Evolutionary conservation across 2,797 vertebrate species (phyloP), one percentile per base, ranked within the genome.

Genomic region (Coilia nasus): DNA sequence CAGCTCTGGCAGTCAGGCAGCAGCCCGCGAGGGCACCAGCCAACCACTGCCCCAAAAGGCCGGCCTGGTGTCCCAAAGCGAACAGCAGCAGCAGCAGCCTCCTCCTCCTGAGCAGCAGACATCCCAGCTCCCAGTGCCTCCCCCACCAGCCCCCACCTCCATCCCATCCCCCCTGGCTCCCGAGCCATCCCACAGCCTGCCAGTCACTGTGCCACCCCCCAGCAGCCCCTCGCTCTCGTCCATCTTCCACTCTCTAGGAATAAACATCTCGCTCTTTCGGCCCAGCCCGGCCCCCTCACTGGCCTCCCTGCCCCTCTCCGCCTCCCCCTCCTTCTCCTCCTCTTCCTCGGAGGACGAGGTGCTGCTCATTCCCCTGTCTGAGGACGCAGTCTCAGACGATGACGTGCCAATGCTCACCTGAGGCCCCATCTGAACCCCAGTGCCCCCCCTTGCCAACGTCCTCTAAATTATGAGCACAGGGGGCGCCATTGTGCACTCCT

Each of bases 291-390:
- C 71, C 0, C 91, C 94, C 9, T 91, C 92, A 0, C 86, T 92
- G 83, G 85, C 91, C 47, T 91, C 86, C 71, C 93, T 94, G 91
- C 90, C 91, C 82, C 94, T 95, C 17, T 95, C 95, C 0, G 85
- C 92, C 57, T 95, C 95, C 25, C 92, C 95, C 0, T 93, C 93
- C 0, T 94, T 93, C 90, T 95, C 94, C 15, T 84, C 87, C 17
- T 87, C 90, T 92, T 90, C 93, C 21, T 94, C 94, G 0, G 97
- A 98, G 14, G 97, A 98, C 0, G 97, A 98, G 60, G 97, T 98
- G 81, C 92, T 98, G 84, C 94, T 98, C 0, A 94, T 98, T 89
- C 97, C 97, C 0, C 93, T 97, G 80, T 94, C 96, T 1, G 97
- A 97, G 31, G 95, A 95, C 91, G 87, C 90, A 56, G 89, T 91